These are phyloP conservation scores for Podiceps cristatus DNA, from an alignment of 2,113 vertebrate species.

Conservation along the genomic window DNA sequence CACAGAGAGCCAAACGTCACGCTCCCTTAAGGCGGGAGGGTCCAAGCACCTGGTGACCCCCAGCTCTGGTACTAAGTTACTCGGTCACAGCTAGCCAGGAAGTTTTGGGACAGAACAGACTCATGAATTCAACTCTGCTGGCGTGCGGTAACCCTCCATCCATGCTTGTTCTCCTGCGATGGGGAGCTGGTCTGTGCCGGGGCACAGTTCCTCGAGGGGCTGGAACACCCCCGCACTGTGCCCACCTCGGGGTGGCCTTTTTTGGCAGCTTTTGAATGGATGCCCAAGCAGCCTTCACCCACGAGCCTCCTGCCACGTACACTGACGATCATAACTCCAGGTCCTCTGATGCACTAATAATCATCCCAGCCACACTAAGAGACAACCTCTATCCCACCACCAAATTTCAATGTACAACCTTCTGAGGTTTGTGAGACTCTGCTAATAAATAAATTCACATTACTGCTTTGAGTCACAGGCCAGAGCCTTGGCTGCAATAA, in stretches of 20 bases:
- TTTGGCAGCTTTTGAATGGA: not conserved
- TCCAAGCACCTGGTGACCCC: rapidly evolving
- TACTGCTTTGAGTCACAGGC: not conserved
- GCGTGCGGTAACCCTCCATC: not conserved
- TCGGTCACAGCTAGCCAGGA: rapidly evolving
- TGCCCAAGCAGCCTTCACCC: not conserved
- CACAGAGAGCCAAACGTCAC: rapidly evolving
- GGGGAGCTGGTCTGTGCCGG: not conserved
- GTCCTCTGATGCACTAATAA: not conserved
- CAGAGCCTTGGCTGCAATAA: not conserved
- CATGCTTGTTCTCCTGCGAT: rapidly evolving
- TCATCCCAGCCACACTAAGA: not conserved
- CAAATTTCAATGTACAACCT: rapidly evolving
- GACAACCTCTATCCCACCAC: not conserved
- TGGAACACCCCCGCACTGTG: not conserved
- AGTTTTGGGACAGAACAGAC: not conserved
- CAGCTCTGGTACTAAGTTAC: not conserved
- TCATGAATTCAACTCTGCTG: rapidly evolving
- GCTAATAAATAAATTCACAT: not conserved
- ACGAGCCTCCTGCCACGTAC: not conserved
- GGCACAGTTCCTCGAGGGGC: rapidly evolving
- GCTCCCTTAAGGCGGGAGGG: not conserved
- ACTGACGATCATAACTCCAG: not conserved
- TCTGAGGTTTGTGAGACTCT: not conserved
- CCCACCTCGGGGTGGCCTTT: not conserved